Base-by-base conservation (phyloP, 2,888 invertebrate species). In the Lissonota sp. region DNA sequence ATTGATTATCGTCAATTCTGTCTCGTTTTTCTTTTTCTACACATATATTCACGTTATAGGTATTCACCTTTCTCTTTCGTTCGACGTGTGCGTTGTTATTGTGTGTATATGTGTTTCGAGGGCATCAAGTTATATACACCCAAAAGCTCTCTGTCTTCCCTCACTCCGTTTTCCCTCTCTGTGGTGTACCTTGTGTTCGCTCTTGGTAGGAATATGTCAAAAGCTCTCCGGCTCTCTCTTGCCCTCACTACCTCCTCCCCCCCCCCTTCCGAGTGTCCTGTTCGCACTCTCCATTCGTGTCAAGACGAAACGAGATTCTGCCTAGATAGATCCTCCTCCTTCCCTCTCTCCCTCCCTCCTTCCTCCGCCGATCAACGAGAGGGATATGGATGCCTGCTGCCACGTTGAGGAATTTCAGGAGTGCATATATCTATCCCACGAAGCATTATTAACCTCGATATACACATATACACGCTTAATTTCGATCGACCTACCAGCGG, bases 1-100 rank as follows among this genome's bases (percentile, higher is more conserved):
- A 89, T 89, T 87, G 86, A 87, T 87, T 86, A 84, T 86, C 78
- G 84, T 55, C 82, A 79, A 72, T 80, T 84, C 73, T 77, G 72
- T 77, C 67, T 64, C 69, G 69, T 60, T 69, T 39, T 70, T 57
- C 69, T 64, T 69, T 46, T 49, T 62, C n/a, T 3, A 26, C 26
- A 26, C 26, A 26, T 26, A 64, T 60, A 16, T 70, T 53, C 69
- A 16, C 8, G 37, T 6, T 26, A 42, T 14, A 6, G 10, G 37
- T 16, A 14, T 63, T 53, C 12, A n/a, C 51, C 6, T 51, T 6
- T 12, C 53, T 53, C 53, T 53, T 53, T 49, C 49, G 8, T 49
- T 12, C 10, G 49, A 49, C 10, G 49, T 12, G n/a, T n/a, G 5
- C 12, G 49, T 49, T 10, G 10, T 10, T 12, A 5, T 49, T 26